Evolutionary conservation across 2,888 invertebrate genomes (phyloP).

Genomic region (Cataglyphis rosenhaueri): DNA sequence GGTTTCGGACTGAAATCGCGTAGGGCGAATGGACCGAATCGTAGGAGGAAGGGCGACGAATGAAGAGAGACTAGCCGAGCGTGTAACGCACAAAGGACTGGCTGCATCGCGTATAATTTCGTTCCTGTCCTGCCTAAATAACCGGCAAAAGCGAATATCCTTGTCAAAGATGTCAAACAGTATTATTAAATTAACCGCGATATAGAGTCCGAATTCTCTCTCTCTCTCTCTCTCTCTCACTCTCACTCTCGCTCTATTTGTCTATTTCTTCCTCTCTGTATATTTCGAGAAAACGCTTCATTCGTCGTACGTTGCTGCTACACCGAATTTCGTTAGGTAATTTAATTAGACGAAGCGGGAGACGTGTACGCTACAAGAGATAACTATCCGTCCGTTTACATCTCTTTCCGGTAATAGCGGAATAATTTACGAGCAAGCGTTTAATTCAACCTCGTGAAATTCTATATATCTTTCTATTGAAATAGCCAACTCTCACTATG

Average conservation of each 20-base stretch:
- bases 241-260: not conserved
- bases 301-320: conserved; percentile 7
- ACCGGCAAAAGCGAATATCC: conserved; percentile 42
- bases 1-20: not conserved
- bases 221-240: not conserved
- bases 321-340: conserved; percentile 17
- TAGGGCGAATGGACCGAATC: conserved; percentile 8
- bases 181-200: conserved; percentile 21
- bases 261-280: not conserved
- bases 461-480: conserved; percentile 23
- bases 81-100: conserved; percentile 42
- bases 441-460: conserved; percentile 8
- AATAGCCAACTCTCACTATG: not conserved
- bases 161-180: conserved; percentile 40
- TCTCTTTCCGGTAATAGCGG: conserved; percentile 18
- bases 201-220: conserved; percentile 5
- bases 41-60: conserved; percentile 17
- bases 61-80: conserved; percentile 24
- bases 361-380: not conserved
- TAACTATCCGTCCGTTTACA: conserved; percentile 24
- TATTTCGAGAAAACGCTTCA: not conserved
- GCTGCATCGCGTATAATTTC: conserved; percentile 43
- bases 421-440: conserved; percentile 24
- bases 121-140: conserved; percentile 38
- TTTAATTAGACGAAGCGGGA: conserved; percentile 28